Evolutionary conservation across 2,797 vertebrate species (phyloP), one percentile per base, ranked within the genome.

Genomic region (Argya squamiceps): DNA sequence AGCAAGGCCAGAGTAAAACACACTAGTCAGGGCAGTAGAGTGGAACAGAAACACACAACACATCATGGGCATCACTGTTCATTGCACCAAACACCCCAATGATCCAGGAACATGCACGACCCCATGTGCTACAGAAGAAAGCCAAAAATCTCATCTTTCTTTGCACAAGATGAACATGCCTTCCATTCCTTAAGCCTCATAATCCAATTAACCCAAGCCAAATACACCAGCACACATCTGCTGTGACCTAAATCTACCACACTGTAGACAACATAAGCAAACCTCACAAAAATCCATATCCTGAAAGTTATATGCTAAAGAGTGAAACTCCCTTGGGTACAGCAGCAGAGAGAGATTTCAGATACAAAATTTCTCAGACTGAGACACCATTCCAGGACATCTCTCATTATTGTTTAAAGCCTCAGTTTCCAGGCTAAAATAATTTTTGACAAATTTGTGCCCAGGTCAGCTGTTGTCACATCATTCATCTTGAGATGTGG

Each of bases 91-190:
- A 92, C 46, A 65, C n/a, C 21, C 50, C 50, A 24, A 59, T 13
- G 24, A 78, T 8, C 24, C 3, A 0, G n/a, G 46, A 84, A 84
- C 23, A 9, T 0, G 2, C 29, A 34, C 1, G 15, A 59, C 12
- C 17, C 32, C 22, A 19, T 0, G 11, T 23, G 50, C 43, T 52
- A 19, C 1, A 82, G 23, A 67, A 80, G 19, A 18, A 59, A 73
- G 65, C 2, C 4, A 78, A 82, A 84, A 84, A 47, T 23, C n/a
- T 56, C 69, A 26, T 5, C 52, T 53, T 50, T 23, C 37, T 60
- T 58, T 52, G 12, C 76, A 30, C 34, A 53, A 26, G 22, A 68
- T 29, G 15, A 84, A 50, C 27, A 15, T 5, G 7, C 6, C 67
- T 82, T 63, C 70, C 23, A 55, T 11, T 91, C 63, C 47, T 82